Evolutionary conservation across 2,888 invertebrate genomes (phyloP), one percentile per base, ranked within the genome.

Genomic region (Tethea ocularis): DNA sequence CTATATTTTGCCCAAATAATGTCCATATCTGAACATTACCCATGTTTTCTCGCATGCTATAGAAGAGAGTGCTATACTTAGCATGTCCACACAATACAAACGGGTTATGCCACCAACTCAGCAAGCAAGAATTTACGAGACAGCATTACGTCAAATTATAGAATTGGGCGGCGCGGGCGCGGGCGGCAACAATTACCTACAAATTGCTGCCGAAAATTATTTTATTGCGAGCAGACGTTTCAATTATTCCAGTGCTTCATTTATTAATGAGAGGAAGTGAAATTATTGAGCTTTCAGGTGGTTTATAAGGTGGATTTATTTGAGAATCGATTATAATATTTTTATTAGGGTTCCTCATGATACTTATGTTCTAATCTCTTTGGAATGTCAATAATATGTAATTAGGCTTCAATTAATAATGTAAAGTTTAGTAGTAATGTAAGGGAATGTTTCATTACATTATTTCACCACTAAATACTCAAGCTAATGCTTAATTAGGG

Each of bases 91-190:
- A 54, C 5, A 57, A 38, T 57, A 20, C 24, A 54, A 61, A 57
- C 58, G 26, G 60, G 62, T 64, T 63, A 13, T 52, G 38, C 52
- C 41, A 52, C 52, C 26, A 54, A 23, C 53, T n/a, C 29, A 22
- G 8, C 58, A 78, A 22, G 8, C 58, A 78, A 65, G 71, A 77
- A 81, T 84, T 81, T 80, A 81, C 76, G 77, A 81, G 75, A 68
- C 69, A 63, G 70, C 67, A 79, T 83, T 82, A 82, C 75, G 77
- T 81, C 82, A 84, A 84, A 86, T 86, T 86, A 86, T 80, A 74
- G 75, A 78, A 82, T 82, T 75, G 72, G 74, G 71, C 71, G 77
- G 64, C 68, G 17, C 38, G 6, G 46, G 46, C 46, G 46, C 46
- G 17, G 33, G 20, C 33, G 36, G 66, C 65, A 69, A 68, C 75